A percentile compares a stretch with the other conserved stretches of the same genome.
Evolutionary conservation across 2,113 vertebrate genomes (phyloP).

Genomic region (Cheilinus undulatus): DNA sequence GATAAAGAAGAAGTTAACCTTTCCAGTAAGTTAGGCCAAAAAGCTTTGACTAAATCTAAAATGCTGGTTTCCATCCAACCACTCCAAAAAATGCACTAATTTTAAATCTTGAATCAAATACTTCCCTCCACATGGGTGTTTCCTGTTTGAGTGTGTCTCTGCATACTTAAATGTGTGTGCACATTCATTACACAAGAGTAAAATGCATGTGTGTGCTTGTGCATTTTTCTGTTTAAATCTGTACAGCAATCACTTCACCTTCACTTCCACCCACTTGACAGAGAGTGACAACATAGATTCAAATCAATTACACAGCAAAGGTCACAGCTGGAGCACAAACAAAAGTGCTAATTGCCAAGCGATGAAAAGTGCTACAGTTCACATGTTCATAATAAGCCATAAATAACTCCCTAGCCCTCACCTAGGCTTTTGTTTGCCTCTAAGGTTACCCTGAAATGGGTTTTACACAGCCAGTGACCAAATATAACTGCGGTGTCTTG

Average conservation of each 20-base stretch:
- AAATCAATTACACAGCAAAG: slow-evolving; percentile 56
- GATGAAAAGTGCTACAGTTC: slow-evolving; percentile 36
- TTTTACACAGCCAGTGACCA: slow-evolving; percentile 24
- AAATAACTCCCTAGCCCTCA: slow-evolving; percentile 18
- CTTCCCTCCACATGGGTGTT: slow-evolving; percentile 8
- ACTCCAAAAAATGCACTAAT: background rate
- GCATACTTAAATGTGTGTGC: background rate
- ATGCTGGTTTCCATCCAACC: slow-evolving; percentile 19
- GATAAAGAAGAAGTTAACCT: background rate
- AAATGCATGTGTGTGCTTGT: background rate
- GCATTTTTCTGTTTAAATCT: slow-evolving; percentile 1
- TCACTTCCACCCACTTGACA: slow-evolving; percentile 24
- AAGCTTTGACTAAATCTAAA: slow-evolving; percentile 16
- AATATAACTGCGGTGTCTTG: slow-evolving; percentile 50
- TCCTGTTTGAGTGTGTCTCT: background rate
- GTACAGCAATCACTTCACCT: slow-evolving; percentile 18
- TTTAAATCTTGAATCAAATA: background rate
- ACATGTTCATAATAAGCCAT: slow-evolving; percentile 11
- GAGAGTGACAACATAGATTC: slow-evolving; percentile 5
- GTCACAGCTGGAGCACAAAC: slow-evolving; percentile 60
- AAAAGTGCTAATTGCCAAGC: slow-evolving; percentile 54
- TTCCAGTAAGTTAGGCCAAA: background rate
- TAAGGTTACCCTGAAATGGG: slow-evolving; percentile 32
- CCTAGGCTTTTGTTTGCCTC: slow-evolving; percentile 19
- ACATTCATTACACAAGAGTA: background rate